Percentiles rank a stretch among this genome's conserved stretches.
Conservation (phyloP, 2,113 vertebrate species). For the Cochlearius cochlearius region DNA sequence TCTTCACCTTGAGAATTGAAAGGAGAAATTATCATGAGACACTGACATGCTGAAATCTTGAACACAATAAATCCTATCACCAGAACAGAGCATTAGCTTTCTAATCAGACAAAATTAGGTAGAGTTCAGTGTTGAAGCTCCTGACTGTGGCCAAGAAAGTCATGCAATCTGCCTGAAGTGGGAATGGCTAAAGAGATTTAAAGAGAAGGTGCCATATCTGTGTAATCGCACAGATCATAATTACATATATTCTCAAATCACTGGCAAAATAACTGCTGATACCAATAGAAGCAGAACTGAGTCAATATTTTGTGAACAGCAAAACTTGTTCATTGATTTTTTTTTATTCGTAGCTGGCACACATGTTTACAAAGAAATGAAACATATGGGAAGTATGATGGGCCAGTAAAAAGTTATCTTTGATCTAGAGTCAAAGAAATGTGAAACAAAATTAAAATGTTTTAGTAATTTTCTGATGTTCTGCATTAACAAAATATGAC, state of each 20-base stretch:
- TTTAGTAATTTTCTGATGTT: neutral
- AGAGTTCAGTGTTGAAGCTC: neutral
- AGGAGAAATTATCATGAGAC: neutral
- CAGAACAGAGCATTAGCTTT: neutral
- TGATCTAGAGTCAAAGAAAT: neutral
- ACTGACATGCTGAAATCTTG: neutral
- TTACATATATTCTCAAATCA: neutral
- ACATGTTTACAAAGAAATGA: neutral
- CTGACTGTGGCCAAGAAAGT: neutral
- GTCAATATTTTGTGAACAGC: neutral
- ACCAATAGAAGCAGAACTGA: neutral
- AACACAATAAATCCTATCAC: neutral
- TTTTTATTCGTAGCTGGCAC: neutral
- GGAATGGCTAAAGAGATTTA: neutral
- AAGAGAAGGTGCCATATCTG: neutral
- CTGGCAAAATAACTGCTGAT: neutral
- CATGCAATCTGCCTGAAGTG: neutral
- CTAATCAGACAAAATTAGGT: neutral
- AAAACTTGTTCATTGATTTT: neutral
- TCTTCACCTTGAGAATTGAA: neutral
- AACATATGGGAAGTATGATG: accelerated
- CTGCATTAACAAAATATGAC: neutral
- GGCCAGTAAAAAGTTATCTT: neutral
- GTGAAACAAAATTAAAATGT: neutral
- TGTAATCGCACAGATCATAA: neutral